Evolutionary conservation across 1,140 invertebrate species (phyloP).

Genomic region (Carposina sasakii): DNA sequence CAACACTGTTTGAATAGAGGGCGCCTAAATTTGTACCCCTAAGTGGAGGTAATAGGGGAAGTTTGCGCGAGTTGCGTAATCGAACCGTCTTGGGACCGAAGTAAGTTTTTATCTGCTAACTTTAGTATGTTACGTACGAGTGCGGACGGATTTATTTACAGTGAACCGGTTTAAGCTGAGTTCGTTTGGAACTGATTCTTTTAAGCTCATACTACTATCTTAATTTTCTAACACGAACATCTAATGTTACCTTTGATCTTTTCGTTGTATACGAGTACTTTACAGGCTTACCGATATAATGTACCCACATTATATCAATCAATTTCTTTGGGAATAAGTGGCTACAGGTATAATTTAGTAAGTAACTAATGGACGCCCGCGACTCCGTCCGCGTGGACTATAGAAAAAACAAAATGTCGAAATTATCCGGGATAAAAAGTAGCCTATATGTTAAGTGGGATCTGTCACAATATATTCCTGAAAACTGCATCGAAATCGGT

Average conservation of each 20-base stretch:
- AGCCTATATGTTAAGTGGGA: no score
- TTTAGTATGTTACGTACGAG: conserved; percentile 39
- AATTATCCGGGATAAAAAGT: no score
- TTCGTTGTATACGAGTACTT: neutral
- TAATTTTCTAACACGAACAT: neutral
- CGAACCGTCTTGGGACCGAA: conserved; percentile 42
- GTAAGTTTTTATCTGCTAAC: conserved; percentile 56
- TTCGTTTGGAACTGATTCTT: neutral
- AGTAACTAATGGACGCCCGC: no score
- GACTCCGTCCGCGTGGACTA: no score
- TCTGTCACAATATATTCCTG: no score
- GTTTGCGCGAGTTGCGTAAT: conserved; percentile 48
- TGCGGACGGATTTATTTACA: conserved; percentile 45
- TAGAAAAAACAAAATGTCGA: no score
- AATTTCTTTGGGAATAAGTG: no score
- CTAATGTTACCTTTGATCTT: neutral
- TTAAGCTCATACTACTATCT: neutral
- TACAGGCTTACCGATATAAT: no score
- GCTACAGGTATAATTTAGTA: no score
- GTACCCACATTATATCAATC: no score
- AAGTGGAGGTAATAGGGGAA: conserved; percentile 53
- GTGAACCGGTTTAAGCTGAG: conserved; percentile 22
- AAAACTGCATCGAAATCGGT: no score
- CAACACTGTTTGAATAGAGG: conserved; percentile 49
- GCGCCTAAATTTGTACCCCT: conserved; percentile 51